phyloP scores from a whole-genome alignment of 2,888 invertebrate species.

The Minunthozetes semirufus region DNA sequence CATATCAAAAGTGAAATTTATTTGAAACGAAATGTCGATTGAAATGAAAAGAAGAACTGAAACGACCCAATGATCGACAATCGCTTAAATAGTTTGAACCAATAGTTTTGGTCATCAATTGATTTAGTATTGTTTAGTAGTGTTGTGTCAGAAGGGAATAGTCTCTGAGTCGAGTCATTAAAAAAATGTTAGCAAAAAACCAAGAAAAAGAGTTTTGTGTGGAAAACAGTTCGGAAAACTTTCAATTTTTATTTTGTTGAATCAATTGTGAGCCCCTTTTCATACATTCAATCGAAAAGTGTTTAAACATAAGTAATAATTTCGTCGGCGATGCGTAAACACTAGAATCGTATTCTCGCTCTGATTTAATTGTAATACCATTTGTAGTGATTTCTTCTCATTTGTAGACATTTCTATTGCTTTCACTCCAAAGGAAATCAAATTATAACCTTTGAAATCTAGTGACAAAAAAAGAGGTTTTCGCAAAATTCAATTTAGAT shows the following conservation, averaged over 20 bases:
- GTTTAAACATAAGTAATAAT: constrained; percentile 4
- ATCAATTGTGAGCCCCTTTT: not conserved
- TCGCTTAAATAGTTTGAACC: constrained; percentile 12
- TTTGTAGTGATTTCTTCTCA: no score
- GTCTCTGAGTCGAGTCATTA: constrained; percentile 12
- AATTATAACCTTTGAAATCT: not conserved
- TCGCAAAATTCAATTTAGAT: not conserved
- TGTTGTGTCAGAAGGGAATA: constrained; percentile 10
- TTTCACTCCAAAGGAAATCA: not conserved
- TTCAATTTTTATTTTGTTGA: constrained; percentile 8
- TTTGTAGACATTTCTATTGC: no score
- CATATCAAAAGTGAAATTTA: not conserved
- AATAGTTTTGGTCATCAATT: constrained; percentile 20
- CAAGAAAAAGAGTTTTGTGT: not conserved
- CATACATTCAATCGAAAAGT: not conserved
- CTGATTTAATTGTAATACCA: constrained; percentile 6
- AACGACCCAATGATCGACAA: not conserved
- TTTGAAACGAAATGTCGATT: not conserved
- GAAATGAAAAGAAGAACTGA: constrained; percentile 1
- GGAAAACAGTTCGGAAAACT: not conserved
- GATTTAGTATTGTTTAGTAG: not conserved
- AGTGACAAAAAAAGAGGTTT: not conserved
- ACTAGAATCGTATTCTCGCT: not conserved
- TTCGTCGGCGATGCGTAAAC: not conserved
- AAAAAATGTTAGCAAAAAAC: constrained; percentile 3